Conservation (phyloP, 2,113 vertebrate species). For the Struthio camelus region DNA sequence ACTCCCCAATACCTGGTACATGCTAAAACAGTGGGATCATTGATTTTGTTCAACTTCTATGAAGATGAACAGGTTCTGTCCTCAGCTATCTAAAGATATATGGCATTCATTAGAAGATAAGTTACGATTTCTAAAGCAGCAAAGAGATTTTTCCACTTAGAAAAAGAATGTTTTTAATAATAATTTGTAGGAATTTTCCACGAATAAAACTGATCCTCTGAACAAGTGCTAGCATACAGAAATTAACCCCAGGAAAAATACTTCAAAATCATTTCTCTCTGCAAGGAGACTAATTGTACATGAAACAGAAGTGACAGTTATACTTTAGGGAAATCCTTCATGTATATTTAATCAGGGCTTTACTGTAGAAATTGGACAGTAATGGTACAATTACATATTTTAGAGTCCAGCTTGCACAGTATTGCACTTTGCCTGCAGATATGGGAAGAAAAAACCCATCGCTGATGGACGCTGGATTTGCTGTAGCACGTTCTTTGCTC, state of each 20-base stretch:
- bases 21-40: background rate
- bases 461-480: background rate
- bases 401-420: background rate
- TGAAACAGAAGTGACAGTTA: background rate
- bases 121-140: background rate
- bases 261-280: background rate
- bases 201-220: background rate
- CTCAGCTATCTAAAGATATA: background rate
- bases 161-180: background rate
- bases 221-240: background rate
- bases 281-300: background rate
- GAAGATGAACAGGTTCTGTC: background rate
- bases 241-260: background rate
- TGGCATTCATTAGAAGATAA: background rate
- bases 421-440: background rate
- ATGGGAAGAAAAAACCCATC: background rate
- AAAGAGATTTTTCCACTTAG: background rate
- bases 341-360: background rate
- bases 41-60: background rate
- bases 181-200: background rate
- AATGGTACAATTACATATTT: background rate
- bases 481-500: fast-evolving
- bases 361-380: background rate
- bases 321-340: background rate
- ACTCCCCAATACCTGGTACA: background rate